Base-by-base conservation (phyloP, 2,113 vertebrate species). In the Panurus biarmicus region DNA sequence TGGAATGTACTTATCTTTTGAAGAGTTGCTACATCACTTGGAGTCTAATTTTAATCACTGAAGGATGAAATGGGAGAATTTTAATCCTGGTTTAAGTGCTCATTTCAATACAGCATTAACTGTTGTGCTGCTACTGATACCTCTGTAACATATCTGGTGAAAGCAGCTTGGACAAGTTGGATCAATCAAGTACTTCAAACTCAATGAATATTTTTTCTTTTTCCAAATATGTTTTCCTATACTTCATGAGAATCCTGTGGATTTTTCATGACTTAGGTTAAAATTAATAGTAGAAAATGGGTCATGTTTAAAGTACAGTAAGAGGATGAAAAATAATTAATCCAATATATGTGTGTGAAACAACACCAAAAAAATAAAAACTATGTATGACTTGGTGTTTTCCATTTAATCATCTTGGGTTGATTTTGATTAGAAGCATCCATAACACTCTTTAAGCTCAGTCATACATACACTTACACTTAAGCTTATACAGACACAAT, bases 11-110 rank as follows among this genome's bases (percentile, higher is more conserved):
- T 90, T 90, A 67, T 69, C 70, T 92, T 90, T 74, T 93, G 69
- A 90, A 89, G 85, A 92, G 73, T 79, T 74, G 31, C 38, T 87
- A 14, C 62, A 89, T 95, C 89, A 70, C 65, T 85, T 88, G 42
- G 17, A 95, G 33, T 61, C 53, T 90, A 84, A 90, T 93, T 92
- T 96, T 90, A 94, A 91, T 92, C 82, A 89, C 35, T 1, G 25
- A 83, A 93, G 76, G 47, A 81, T 96, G 88, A 94, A 93, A 92
- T 89, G 48, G 45, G 25, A 93, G 70, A 96, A 92, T 89, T 90
- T 92, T 76, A 91, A 88, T 96, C 85, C 54, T 92, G 26, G 61
- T 87, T 82, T 69, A 87, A 84, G 76, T 75, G 58, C 2, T 9
- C 25, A 72, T 81, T 57, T 92, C 53, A 61, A 23, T 89, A 31